phyloP scores from a whole-genome alignment of 2,113 vertebrate species.

The Poeciliopsis turrubarensis region DNA sequence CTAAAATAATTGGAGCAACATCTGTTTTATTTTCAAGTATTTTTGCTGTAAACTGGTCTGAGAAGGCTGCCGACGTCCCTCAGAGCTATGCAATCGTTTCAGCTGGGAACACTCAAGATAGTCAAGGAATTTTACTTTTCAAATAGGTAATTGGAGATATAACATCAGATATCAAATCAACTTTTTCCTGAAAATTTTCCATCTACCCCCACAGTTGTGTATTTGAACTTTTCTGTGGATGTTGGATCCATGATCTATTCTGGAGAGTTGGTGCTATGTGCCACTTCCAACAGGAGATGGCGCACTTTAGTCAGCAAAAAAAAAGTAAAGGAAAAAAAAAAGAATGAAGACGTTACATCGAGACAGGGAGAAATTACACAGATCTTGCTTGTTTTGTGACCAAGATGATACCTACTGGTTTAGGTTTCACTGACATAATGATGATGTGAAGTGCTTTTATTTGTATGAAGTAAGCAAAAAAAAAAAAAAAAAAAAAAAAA shows the following conservation, averaged over 20 bases:
- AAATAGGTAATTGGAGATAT: constrained; percentile 13
- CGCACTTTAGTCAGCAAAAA: constrained; percentile 45
- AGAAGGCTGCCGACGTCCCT: constrained; percentile 36
- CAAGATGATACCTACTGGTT: constrained; percentile 63
- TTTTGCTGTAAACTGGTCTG: constrained; percentile 35
- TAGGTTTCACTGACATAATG: constrained; percentile 46
- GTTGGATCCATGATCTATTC: constrained; percentile 6
- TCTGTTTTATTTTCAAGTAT: constrained; percentile 15
- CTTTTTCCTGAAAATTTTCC: constrained; percentile 10
- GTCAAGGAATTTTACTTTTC: constrained; percentile 11
- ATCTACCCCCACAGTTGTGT: background rate
- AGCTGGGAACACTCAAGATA: constrained; percentile 9
- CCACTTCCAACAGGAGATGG: constrained; percentile 46
- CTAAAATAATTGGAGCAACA: background rate
- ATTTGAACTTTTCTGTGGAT: constrained; percentile 16
- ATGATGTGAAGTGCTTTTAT: constrained; percentile 59
- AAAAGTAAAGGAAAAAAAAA: constrained; percentile 29
- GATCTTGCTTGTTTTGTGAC: constrained; percentile 40
- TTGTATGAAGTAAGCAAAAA: constrained; percentile 49
- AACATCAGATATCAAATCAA: constrained; percentile 21
- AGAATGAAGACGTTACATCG: constrained; percentile 20
- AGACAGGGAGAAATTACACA: constrained; percentile 20
- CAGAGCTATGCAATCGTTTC: constrained; percentile 64
- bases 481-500: constrained; percentile 50
- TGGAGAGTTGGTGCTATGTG: constrained; percentile 8